These are phyloP conservation scores for Pogoniulus pusillus DNA, from an alignment of 2,797 vertebrate genomes.

Conservation along the genomic window DNA sequence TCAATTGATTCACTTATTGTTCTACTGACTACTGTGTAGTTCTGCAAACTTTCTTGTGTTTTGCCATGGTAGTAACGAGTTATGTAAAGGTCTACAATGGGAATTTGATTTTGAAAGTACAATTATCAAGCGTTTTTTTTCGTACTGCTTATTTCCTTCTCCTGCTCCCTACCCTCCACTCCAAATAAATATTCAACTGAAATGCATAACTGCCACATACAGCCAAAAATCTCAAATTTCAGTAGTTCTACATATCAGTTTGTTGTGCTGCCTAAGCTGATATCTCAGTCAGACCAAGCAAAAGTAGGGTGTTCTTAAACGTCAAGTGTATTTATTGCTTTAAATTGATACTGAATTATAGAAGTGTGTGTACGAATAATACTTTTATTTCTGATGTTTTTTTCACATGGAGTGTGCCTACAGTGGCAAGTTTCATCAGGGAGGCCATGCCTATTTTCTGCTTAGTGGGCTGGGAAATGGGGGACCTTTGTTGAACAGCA, in stretches of 20 bases:
- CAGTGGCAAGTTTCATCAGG: background rate
- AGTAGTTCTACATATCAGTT: background rate
- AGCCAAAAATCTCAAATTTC: background rate
- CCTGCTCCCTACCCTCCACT: background rate
- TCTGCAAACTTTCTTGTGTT: slow-evolving; percentile 62
- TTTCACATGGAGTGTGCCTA: background rate
- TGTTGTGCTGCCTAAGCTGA: background rate
- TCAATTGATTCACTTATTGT: slow-evolving; percentile 80
- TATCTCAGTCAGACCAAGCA: background rate
- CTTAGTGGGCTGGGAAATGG: background rate
- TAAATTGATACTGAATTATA: background rate
- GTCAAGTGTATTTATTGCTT: background rate
- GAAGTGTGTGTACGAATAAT: background rate
- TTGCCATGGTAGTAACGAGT: slow-evolving; percentile 47
- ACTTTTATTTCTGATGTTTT: background rate
- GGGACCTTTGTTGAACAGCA: background rate
- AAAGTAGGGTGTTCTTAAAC: background rate
- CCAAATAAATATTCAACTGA: background rate
- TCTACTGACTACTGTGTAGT: slow-evolving; percentile 65
- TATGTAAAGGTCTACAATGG: slow-evolving; percentile 28
- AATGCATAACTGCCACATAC: background rate
- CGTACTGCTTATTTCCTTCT: background rate
- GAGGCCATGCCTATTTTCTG: background rate
- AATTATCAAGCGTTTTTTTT: slow-evolving; percentile 43
- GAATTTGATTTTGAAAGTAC: slow-evolving; percentile 34